Base-by-base conservation (phyloP, 2,888 invertebrate species). In the Gnatocerus cornutus region DNA sequence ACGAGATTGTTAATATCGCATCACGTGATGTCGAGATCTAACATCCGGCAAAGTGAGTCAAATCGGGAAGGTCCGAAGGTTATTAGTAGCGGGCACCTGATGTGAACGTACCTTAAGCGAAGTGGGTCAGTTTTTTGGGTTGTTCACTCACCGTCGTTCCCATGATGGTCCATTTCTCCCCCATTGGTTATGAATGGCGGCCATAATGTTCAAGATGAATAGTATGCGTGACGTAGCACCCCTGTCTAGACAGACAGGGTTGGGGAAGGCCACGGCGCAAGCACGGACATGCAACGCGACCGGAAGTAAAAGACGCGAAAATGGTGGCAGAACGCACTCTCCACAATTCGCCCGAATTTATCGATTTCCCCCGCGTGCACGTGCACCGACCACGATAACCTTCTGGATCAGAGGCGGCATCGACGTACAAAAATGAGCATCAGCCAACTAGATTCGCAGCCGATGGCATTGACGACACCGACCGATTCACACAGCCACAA, bases 211-310 rank as follows among this genome's bases (percentile, higher is more conserved):
- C 45, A 41, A 62, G 71, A 58, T 58, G 72, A 64, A 71, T 66
- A 68, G 74, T 76, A 74, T 69, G 64, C 71, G 74, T 78, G 78
- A 78, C 78, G 78, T 77, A 77, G 76, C 76, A 75, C 73, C 73
- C 73, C 68, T 69, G 76, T 77, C 77, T 77, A 76, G 77, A 78
- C 76, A 68, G 72, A 58, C 69, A 73, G 78, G 78, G 78, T 78
- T 76, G 74, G 74, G 77, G 79, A 71, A 77, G 79, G 78, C 74
- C 76, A 74, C 73, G 74, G 67, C 78, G 77, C 78, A 78, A 72
- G 77, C 76, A 78, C 79, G 78, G 78, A 79, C 78, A 78, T 78
- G 79, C 79, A 79, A 75, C 75, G 79, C 79, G 78, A 75, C 75
- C 71, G 74, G 75, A 75, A 74, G 71, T 65, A 64, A 63, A 72